Conservation (phyloP, 2,113 vertebrate species). For the Mixornis gularis region DNA sequence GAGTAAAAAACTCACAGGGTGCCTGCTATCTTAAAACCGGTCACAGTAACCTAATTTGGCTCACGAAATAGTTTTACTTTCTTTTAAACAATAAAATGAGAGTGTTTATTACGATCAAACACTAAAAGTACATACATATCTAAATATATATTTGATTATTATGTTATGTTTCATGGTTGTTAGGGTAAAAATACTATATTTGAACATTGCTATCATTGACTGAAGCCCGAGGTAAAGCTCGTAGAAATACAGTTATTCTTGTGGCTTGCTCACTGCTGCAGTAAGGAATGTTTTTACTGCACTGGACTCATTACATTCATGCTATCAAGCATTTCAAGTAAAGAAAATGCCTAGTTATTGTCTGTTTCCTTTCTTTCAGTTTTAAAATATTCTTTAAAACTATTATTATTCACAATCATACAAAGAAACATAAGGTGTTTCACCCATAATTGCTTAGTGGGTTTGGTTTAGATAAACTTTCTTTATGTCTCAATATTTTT, state of each 20-base stretch:
- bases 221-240: not conserved
- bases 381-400: not conserved
- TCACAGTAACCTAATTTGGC: not conserved
- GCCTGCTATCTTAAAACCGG: not conserved
- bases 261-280: not conserved
- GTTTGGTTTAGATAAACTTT: not conserved
- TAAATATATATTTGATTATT: not conserved
- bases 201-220: not conserved
- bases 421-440: not conserved
- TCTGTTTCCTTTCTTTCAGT: not conserved
- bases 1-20: not conserved
- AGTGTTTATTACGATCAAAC: not conserved
- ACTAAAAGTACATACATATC: not conserved
- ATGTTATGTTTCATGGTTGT: not conserved
- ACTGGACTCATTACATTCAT: not conserved
- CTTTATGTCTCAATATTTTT: not conserved
- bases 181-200: not conserved
- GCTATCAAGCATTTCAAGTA: not conserved
- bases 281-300: not conserved
- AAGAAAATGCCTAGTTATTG: not conserved
- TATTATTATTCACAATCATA: not conserved
- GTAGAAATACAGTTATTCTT: not conserved
- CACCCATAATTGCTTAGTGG: not conserved
- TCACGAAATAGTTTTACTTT: not conserved
- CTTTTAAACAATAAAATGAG: not conserved